Base-by-base conservation (phyloP, 2,797 vertebrate species). In the Agapornis canus region DNA sequence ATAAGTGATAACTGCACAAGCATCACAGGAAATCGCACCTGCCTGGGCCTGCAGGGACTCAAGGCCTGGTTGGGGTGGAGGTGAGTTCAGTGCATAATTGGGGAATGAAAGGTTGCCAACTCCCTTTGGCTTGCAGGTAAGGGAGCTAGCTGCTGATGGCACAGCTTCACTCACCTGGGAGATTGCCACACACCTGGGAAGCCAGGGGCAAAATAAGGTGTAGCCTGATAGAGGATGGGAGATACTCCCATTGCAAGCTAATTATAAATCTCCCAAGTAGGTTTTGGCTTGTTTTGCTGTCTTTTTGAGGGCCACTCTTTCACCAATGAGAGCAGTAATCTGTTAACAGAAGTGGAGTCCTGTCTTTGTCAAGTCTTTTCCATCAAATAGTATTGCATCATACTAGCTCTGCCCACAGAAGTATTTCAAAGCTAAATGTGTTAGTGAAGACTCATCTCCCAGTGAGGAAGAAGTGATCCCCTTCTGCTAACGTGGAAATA, bases 151-250 rank as follows among this genome's bases (percentile, higher is more conserved):
- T 85, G 80, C 42, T 52, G 19, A 61, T 29, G 48, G 47, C 64
- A 88, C 51, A 79, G 26, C 65, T 85, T 47, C 65, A 35, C 65
- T 60, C 63, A 77, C 63, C 77, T 60, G 39, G 14, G 39, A 86
- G 48, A 79, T 17, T 86, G 54, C 52, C n/a, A 90, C 29, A 71
- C 1, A 8, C 56, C 57, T 40, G 52, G 56, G 63, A 49, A 91
- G 69, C 82, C 12, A 15, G 39, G 40, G 49, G 47, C 48, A 94
- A 84, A 96, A 76, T 10, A 72, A 81, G 49, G 54, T 68, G 25
- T 43, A 84, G 59, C 47, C 27, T 54, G n/a, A 51, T 13, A 39
- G 63, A 43, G 20, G n/a, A 26, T 1, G 9, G 49, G 48, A 84
- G 54, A 48, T 1, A 10, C 18, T 69, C 40, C 79, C 29, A 39